Evolutionary conservation across 1,140 invertebrate genomes (phyloP).

Genomic region (Drosophila kurseongensis): DNA sequence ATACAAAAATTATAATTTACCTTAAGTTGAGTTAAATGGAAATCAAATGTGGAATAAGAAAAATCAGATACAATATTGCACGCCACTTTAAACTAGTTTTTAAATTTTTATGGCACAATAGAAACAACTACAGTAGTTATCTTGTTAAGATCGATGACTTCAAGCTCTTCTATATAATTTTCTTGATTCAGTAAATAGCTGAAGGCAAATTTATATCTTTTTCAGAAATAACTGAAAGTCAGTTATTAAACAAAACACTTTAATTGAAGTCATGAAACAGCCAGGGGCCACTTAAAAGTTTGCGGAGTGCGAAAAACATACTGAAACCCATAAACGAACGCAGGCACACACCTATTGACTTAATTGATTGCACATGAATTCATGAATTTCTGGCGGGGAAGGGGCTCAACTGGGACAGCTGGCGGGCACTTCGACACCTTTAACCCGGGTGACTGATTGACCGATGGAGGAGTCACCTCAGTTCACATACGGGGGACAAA

Average conservation of each 20-base stretch:
- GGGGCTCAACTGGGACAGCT: slow-evolving; percentile 16
- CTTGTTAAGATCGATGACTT: background rate
- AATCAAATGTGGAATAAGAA: background rate
- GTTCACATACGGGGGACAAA: slow-evolving; percentile 14
- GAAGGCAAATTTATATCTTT: slow-evolving; percentile 5
- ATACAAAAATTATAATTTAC: too few relatives aligned
- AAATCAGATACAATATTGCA: background rate
- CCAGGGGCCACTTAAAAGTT: slow-evolving; percentile 8
- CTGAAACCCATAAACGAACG: slow-evolving; percentile 12
- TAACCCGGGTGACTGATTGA: slow-evolving; percentile 50
- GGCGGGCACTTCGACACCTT: slow-evolving; percentile 56
- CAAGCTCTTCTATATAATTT: slow-evolving; percentile 2
- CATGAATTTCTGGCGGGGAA: slow-evolving; percentile 30
- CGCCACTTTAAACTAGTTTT: background rate
- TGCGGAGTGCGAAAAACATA: slow-evolving; percentile 16
- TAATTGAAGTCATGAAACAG: slow-evolving; percentile 49
- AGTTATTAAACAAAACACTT: slow-evolving; percentile 29
- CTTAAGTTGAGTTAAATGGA: too few relatives aligned
- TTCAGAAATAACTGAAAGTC: slow-evolving; percentile 6
- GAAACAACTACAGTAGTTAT: background rate
- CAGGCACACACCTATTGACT: slow-evolving; percentile 68
- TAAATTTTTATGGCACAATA: background rate
- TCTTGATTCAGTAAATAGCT: background rate
- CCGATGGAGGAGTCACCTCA: background rate
- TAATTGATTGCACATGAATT: slow-evolving; percentile 74